phyloP scores from a whole-genome alignment of 2,888 invertebrate species.

The Chrysolina haemoptera region DNA sequence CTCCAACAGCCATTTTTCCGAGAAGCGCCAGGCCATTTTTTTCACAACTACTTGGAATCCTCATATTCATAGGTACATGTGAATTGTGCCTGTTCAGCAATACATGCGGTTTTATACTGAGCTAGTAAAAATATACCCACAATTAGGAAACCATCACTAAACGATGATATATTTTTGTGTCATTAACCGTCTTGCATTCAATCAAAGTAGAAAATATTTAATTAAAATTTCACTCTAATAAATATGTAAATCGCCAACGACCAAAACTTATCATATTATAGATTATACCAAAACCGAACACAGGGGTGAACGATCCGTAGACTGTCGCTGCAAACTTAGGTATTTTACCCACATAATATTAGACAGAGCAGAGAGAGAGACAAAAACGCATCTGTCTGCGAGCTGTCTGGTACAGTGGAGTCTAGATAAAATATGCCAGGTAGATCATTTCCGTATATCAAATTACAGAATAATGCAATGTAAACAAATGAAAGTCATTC shows the following conservation, averaged over 20 bases:
- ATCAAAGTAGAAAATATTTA: too few species aligned
- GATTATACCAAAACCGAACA: constrained; percentile 12
- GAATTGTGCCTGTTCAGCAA: neutral
- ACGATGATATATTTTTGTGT: neutral
- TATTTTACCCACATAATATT: constrained; percentile 19
- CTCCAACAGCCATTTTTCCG: neutral
- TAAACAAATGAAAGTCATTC: neutral
- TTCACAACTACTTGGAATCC: neutral
- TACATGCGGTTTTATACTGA: neutral
- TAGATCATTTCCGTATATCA: constrained; percentile 28
- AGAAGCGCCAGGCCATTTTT: neutral
- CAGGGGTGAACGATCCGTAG: constrained; percentile 33
- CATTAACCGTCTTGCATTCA: neutral
- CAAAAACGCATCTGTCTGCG: constrained; percentile 23
- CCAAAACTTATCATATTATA: neutral
- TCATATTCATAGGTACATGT: neutral
- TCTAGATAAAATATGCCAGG: constrained; percentile 16
- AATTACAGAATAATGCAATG: constrained; percentile 21
- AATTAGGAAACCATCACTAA: neutral
- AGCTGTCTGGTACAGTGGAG: constrained; percentile 17
- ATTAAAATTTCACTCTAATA: too few species aligned
- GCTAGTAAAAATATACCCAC: neutral
- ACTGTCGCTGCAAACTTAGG: constrained; percentile 2
- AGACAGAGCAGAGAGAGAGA: constrained; percentile 30
- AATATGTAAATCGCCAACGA: neutral